Base-by-base conservation (phyloP, 2,888 invertebrate genomes). In the Coelinius sp. region DNA sequence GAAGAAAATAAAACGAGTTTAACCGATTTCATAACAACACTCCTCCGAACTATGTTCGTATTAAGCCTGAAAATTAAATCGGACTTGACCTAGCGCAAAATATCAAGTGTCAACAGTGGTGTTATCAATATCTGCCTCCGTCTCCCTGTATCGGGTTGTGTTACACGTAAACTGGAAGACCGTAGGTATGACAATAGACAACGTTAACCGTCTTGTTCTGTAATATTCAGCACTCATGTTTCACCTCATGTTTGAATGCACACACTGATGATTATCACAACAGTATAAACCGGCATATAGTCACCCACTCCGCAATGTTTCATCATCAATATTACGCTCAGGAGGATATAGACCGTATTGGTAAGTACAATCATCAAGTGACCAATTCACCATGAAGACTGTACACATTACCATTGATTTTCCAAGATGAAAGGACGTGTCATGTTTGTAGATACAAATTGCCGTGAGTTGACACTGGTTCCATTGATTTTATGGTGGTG, bases 311-410 rank as follows among this genome's bases (percentile, higher is more conserved):
- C 76, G 65, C 77, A 72, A 83, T 81, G 80, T 83, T 84, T 82
- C 83, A 84, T 77, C 81, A 82, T 77, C 83, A 84, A 78, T 84
- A 83, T 74, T 84, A 83, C 75, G 83, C 84, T 65, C 84, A 84
- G 77, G 84, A 84, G 81, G 83, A 84, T 77, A 82, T 84, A 80
- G 84, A 84, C 75, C 84, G 84, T 46, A 83, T 84, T 71, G 84
- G 84, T 84, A 78, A 84, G 84, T 84, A 73, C 49, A 20, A 44
- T 44, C n/a, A 73, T 69, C 38, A 35, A 35, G 41, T 12, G 31
- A 22, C 25, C 56, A 53, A 52, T 12, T 25, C 14, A 22, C 68
- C 14, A 68, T 25, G 24, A 59, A 68, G 20, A 49, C 25, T 49
- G 46, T 20, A 7, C 12, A 49, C 41, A 41, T 38, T 41, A 10